Base-by-base conservation (phyloP, 1,140 invertebrate species). In the Caenorhabditis briggsae region DNA sequence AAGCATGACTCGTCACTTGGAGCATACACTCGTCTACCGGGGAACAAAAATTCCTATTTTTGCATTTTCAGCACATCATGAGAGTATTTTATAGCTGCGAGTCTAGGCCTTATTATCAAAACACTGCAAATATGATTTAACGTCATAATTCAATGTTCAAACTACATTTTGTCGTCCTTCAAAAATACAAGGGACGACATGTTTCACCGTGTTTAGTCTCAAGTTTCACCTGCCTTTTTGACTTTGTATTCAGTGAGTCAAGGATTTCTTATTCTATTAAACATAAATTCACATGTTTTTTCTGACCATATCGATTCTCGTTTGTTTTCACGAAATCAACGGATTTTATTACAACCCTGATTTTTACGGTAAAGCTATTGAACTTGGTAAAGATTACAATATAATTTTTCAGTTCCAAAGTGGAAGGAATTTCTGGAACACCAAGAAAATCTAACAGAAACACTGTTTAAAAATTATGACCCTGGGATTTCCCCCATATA, bases 221-320 rank as follows among this genome's bases (percentile, higher is more conserved):
- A 20, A 61, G 59, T 61, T 61, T 61, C 59, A 61, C 59, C 59
- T 61, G 59, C 59, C 59, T 9, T 61, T 58, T 61, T 61, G 59
- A 25, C 59, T 7, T 61, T 25, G 59, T 14, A 61, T 61, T 61
- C n/a, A 33, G 23, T 33, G 7, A 61, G 23, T 61, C 12, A 53
- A 61, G 23, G 59, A 11, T 61, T 20, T 61, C n/a, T 2, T 23
- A 33, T 20, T 11, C 23, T 25, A 23, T 14, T 9, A 5, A 3
- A 25, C 23, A 25, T 7, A 61, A 11, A 61, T 61, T 7, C n/a
- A 5, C 33, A 33, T 33, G 33, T 33, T 58, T 58, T 5, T 58
- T 58, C 56, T n/a, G n/a, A 2, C 8, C n/a, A n/a, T 8, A n/a
- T 58, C 2, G 16, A n/a, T n/a, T 33, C 3, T 33, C 3, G 3